Evolutionary conservation across 2,888 invertebrate genomes (phyloP).

Genomic region (Eledone cirrhosa): DNA sequence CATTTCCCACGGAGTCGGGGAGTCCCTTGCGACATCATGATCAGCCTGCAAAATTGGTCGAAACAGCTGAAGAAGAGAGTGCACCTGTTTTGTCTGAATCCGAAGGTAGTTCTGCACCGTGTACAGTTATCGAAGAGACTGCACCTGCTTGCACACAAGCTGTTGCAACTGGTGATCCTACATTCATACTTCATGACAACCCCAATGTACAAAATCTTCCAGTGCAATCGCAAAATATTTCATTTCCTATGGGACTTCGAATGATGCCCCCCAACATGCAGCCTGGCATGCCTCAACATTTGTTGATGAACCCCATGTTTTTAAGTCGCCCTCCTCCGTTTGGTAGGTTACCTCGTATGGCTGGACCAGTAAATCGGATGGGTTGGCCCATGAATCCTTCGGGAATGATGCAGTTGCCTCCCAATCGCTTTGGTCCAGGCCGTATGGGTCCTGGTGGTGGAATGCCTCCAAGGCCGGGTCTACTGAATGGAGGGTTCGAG

Average conservation of each 20-base stretch:
- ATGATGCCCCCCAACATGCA: slow-evolving; percentile 39
- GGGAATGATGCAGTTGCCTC: slow-evolving; percentile 34
- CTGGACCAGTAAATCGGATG: slow-evolving; percentile 31
- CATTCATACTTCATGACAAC: slow-evolving; percentile 24
- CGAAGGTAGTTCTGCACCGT: background rate
- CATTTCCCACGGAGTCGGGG: slow-evolving; percentile 37
- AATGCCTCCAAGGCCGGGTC: slow-evolving; percentile 34
- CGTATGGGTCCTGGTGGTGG: slow-evolving; percentile 33
- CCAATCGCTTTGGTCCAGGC: slow-evolving; percentile 34
- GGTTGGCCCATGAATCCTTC: slow-evolving; percentile 33
- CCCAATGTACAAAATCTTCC: slow-evolving; percentile 20
- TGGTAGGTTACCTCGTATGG: slow-evolving; percentile 33
- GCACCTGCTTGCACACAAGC: slow-evolving; percentile 22
- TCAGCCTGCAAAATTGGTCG: slow-evolving; percentile 38
- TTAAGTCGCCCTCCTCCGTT: slow-evolving; percentile 44
- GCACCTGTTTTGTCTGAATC: background rate
- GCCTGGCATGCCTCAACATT: slow-evolving; percentile 43
- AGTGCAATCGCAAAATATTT: slow-evolving; percentile 29
- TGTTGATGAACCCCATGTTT: slow-evolving; percentile 48
- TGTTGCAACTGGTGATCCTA: slow-evolving; percentile 18
- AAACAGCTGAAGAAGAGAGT: slow-evolving; percentile 22
- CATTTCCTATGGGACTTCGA: slow-evolving; percentile 30
- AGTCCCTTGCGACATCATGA: slow-evolving; percentile 29
- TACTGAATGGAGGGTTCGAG: slow-evolving; percentile 39
- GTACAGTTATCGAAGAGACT: background rate